phyloP scores from a whole-genome alignment of 1,140 invertebrate species.

The Daktulosphaira vitifoliae region DNA sequence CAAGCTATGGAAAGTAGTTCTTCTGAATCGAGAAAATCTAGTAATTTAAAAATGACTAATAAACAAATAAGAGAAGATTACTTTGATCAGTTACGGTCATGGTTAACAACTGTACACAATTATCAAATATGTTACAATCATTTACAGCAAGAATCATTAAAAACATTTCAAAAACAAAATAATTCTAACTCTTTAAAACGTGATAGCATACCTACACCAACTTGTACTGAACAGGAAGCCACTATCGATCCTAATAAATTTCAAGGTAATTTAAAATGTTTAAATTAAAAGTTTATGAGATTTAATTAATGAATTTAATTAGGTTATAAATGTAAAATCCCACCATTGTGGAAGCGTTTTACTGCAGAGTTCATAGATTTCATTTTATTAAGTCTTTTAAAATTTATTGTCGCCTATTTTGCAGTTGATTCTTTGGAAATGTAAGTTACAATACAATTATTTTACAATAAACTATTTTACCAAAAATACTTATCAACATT shows the following conservation, averaged over 20 bases:
- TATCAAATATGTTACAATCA: slow-evolving; percentile 18
- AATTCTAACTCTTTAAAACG: too few relatives aligned
- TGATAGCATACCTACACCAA: too few relatives aligned
- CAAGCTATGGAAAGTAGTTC: background rate
- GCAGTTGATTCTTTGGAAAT: slow-evolving; percentile 7
- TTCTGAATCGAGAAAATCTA: background rate
- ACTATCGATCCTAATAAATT: too few relatives aligned
- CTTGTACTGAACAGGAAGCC: too few relatives aligned
- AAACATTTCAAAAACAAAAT: background rate
- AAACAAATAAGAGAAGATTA: slow-evolving; percentile 21
- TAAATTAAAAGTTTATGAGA: background rate
- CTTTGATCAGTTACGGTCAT: background rate
- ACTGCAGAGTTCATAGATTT: slow-evolving; percentile 15
- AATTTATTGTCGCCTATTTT: slow-evolving; percentile 6
- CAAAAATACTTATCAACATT: too few relatives aligned
- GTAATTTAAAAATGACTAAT: background rate
- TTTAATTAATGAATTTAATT: background rate
- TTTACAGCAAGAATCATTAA: background rate
- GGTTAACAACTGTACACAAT: slow-evolving; percentile 15
- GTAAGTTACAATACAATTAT: background rate
- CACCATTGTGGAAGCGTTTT: slow-evolving; percentile 16
- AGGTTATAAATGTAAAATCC: background rate
- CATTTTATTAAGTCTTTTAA: background rate
- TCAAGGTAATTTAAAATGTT: too few relatives aligned
- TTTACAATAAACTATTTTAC: too few relatives aligned